Conservation (phyloP, 2,113 vertebrate genomes). For the Cygnus atratus region DNA sequence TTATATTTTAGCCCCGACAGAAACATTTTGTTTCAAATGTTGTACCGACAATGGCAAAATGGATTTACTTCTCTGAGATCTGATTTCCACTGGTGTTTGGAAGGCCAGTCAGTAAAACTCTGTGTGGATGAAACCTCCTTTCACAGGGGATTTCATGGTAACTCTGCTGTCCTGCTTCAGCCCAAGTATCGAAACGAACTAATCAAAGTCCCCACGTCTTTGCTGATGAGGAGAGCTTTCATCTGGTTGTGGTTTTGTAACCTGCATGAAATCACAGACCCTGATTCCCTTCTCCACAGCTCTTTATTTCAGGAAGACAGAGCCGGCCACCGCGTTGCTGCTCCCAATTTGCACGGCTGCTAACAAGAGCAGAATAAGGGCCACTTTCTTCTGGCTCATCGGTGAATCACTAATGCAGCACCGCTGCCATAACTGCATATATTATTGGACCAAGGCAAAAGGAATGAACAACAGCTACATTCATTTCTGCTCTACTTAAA, state of each 20-base stretch:
- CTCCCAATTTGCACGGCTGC: neutral
- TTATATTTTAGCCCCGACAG: neutral
- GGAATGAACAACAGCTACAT: neutral
- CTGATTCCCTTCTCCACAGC: neutral
- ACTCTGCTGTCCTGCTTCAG: neutral
- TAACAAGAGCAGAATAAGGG: neutral
- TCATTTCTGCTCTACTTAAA: neutral
- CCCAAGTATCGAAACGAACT: no score
- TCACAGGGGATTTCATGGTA: rapidly evolving
- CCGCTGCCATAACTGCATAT: neutral
- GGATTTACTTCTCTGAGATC: neutral
- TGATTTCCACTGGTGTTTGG: neutral
- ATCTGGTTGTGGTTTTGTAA: neutral
- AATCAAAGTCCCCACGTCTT: no score
- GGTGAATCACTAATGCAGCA: neutral
- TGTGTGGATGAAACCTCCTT: neutral
- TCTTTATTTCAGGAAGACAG: neutral
- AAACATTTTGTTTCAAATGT: neutral
- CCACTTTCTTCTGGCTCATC: neutral
- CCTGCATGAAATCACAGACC: neutral
- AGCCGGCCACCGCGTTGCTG: neutral
- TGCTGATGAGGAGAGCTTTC: no score
- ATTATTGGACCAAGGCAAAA: neutral
- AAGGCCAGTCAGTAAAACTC: neutral
- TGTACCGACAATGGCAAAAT: neutral